A percentile compares a stretch with the other conserved stretches of the same genome.
Conservation (phyloP, 2,113 vertebrate genomes). For the Ascaphus truei region DNA sequence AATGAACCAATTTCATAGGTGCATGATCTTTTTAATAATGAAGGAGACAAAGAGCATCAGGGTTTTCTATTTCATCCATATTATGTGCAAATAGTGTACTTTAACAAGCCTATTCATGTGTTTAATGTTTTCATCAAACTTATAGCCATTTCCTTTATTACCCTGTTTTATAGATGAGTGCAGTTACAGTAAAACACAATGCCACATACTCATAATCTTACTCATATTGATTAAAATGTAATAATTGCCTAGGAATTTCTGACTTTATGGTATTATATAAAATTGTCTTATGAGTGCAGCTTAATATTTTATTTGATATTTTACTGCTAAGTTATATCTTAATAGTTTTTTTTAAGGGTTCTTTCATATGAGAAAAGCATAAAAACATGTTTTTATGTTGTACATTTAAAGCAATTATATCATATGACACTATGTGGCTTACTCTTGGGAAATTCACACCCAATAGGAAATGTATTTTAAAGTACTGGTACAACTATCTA, state of each 20-base stretch:
- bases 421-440: neutral
- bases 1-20: neutral
- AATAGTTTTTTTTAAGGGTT: conserved; percentile 12
- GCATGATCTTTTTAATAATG: neutral
- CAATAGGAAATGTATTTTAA: neutral
- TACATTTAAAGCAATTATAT: neutral
- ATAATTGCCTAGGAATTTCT: conserved; percentile 25
- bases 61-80: neutral
- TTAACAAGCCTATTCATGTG: conserved; percentile 17
- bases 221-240: conserved; percentile 34
- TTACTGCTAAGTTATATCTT: neutral
- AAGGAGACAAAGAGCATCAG: neutral
- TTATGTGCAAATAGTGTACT: conserved; percentile 17
- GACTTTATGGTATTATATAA: conserved; percentile 28
- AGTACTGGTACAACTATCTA: neutral
- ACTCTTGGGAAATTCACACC: neutral
- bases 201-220: neutral
- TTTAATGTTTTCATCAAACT: conserved; percentile 30
- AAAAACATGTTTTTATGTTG: neutral
- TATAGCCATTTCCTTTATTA: conserved; percentile 21
- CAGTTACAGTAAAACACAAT: conserved; percentile 24
- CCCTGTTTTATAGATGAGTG: neutral
- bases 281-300: neutral
- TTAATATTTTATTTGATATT: conserved; percentile 29
- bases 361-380: conserved; percentile 2